Base-by-base conservation (phyloP, 2,888 invertebrate genomes). In the Xestobium rufovillosum region DNA sequence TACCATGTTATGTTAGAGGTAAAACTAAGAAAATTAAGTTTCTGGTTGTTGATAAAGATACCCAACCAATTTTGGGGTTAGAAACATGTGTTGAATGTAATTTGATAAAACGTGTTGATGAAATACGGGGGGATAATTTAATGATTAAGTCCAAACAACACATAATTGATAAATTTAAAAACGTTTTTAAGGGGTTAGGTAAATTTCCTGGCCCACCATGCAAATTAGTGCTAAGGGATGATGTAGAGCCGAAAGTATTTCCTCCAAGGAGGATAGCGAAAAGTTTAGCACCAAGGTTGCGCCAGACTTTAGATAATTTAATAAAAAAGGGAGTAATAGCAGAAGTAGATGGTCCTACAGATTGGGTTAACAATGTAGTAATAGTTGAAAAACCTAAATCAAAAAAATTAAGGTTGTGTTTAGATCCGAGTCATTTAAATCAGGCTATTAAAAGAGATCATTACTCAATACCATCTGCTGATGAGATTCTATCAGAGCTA, bases 301-400 rank as follows among this genome's bases (percentile, higher is more conserved):
- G 29, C 14, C 26, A 15, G 2, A 14, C 36, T 11, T 12, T 36
- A 17, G 13, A 36, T 19, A 8, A 36, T 9, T 16, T 14, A 13
- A 14, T 31, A 31, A 10, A 29, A 13, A 2, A 8, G n/a, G 28
- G 28, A 13, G 17, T 30, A 15, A 36, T 30, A 19, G 13, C 13
- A 27, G 13, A 15, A 19, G 27, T 27, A 10, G 17, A 9, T 19
- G 29, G 29, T n/a, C 36, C 36, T 4, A 36, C 36, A 4, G 36
- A 36, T 15, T 36, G 23, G 36, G 36, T 36, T 4, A 30, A 30
- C 12, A 36, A 36, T 36, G 29, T 30, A n/a, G 32, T 37, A 8
- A 23, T 33, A n/a, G 32, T 28, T 17, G 37, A 31, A 37, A 37
- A 35, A 33, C n/a, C n/a, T n/a, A 25, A 23, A 11, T 10, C 31